Conservation (phyloP, 1,140 invertebrate genomes). For the Drosophila mauritiana region DNA sequence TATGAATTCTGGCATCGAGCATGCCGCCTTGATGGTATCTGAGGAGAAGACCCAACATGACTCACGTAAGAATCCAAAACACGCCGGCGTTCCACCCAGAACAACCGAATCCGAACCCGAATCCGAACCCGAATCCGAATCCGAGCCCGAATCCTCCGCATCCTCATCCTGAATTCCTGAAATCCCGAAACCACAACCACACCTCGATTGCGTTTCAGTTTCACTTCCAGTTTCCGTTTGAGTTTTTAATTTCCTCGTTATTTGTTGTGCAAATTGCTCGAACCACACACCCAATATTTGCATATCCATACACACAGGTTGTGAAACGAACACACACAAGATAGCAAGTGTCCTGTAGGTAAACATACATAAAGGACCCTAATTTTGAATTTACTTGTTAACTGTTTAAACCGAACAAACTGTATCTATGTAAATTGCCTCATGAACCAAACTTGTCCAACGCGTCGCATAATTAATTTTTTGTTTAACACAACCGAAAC, state of each 20-base stretch:
- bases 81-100: conserved; percentile 32
- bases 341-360: conserved; percentile 46
- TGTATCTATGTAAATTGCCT: conserved; percentile 25
- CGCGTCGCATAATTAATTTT: conserved; percentile 37
- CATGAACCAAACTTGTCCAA: conserved; percentile 20
- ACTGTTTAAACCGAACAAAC: conserved; percentile 3
- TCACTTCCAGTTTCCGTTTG: conserved; percentile 23
- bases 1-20: conserved; percentile 88
- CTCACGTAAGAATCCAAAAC: conserved; percentile 89
- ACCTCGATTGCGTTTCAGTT: conserved; percentile 24
- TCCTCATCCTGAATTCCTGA: neutral
- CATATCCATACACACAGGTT: conserved; percentile 37
- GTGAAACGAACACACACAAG: conserved; percentile 30
- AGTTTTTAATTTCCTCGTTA: conserved; percentile 64
- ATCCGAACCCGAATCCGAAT: neutral
- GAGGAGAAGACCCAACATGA: conserved; percentile 92
- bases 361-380: conserved; percentile 47
- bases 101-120: conserved; percentile 4
- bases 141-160: neutral
- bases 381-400: conserved; percentile 16
- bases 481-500: conserved; percentile 8
- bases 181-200: conserved; percentile 1
- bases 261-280: conserved; percentile 81
- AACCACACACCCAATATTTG: conserved; percentile 45
- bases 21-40: conserved; percentile 90